Conservation (phyloP, 2,797 vertebrate species). For the Hyperoplus immaculatus region DNA sequence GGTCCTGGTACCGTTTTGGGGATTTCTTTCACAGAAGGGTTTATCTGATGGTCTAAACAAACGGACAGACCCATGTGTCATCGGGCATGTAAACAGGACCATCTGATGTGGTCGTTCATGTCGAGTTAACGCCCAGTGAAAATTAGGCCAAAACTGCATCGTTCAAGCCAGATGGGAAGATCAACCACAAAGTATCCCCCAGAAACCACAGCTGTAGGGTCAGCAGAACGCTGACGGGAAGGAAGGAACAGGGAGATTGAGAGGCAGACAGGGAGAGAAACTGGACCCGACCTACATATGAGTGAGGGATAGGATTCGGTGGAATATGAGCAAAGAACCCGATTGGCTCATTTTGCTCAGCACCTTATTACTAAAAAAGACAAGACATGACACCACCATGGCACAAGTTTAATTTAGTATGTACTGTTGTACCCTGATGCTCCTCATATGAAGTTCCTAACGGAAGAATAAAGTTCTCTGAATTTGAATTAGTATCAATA, state of each 20-base stretch:
- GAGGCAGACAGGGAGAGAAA: background rate
- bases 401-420: background rate
- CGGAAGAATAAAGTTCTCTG: too few relatives aligned
- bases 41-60: constrained; percentile 68
- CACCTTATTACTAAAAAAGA: background rate
- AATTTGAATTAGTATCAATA: background rate
- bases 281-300: constrained; percentile 52
- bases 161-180: constrained; percentile 71
- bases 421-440: too few relatives aligned
- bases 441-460: too few relatives aligned
- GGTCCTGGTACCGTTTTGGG: constrained; percentile 42
- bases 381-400: background rate
- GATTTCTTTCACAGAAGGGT: constrained; percentile 57
- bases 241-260: constrained; percentile 12
- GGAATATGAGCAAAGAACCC: constrained; percentile 23
- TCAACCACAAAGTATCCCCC: constrained; percentile 63
- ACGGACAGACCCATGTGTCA: constrained; percentile 68
- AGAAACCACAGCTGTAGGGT: constrained; percentile 81
- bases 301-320: constrained; percentile 17
- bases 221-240: constrained; percentile 73
- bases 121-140: constrained; percentile 61
- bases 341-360: constrained; percentile 12
- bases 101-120: constrained; percentile 72
- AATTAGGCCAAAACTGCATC: constrained; percentile 40
- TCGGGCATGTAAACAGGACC: constrained; percentile 67